phyloP scores from a whole-genome alignment of 2,797 vertebrate genomes.

The Macropodus opercularis region DNA sequence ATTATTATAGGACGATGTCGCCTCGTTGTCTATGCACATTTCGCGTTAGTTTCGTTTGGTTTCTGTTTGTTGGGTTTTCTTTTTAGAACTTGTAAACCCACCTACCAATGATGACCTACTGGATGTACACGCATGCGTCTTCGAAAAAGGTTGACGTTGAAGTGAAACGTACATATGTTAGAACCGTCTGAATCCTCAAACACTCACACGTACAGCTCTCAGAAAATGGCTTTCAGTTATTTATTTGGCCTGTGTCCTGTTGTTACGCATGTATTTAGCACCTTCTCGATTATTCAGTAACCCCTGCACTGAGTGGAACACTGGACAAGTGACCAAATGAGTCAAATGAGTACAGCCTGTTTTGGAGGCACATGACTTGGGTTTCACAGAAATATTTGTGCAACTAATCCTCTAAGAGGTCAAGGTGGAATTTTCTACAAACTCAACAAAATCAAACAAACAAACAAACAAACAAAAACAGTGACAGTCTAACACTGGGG shows the following conservation, averaged over 20 bases:
- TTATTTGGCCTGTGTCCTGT: slow-evolving; percentile 50
- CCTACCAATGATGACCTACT: too few relatives aligned
- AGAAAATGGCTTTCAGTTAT: too few relatives aligned
- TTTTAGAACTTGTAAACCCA: too few relatives aligned
- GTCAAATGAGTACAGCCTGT: slow-evolving; percentile 54
- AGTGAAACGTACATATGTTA: slow-evolving; percentile 36
- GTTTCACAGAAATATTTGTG: slow-evolving; percentile 55
- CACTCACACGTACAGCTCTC: slow-evolving; percentile 23
- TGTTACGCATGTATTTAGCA: slow-evolving; percentile 49
- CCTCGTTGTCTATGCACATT: too few relatives aligned
- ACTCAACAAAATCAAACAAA: slow-evolving; percentile 17
- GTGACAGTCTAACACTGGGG: slow-evolving; percentile 13
- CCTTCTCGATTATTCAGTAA: slow-evolving; percentile 39
- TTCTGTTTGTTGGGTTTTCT: too few relatives aligned
- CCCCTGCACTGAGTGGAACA: slow-evolving; percentile 37
- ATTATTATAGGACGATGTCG: too few relatives aligned
- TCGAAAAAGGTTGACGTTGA: slow-evolving; percentile 50
- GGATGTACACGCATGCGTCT: too few relatives aligned
- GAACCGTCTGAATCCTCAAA: slow-evolving; percentile 31
- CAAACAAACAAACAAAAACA: too few relatives aligned
- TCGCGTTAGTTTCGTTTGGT: too few relatives aligned
- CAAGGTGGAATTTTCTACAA: slow-evolving; percentile 63
- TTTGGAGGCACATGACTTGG: slow-evolving; percentile 21
- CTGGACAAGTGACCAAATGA: slow-evolving; percentile 34
- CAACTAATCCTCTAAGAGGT: slow-evolving; percentile 61